phyloP scores from a whole-genome alignment of 2,888 invertebrate species.

The Drosophila lacicola region DNA sequence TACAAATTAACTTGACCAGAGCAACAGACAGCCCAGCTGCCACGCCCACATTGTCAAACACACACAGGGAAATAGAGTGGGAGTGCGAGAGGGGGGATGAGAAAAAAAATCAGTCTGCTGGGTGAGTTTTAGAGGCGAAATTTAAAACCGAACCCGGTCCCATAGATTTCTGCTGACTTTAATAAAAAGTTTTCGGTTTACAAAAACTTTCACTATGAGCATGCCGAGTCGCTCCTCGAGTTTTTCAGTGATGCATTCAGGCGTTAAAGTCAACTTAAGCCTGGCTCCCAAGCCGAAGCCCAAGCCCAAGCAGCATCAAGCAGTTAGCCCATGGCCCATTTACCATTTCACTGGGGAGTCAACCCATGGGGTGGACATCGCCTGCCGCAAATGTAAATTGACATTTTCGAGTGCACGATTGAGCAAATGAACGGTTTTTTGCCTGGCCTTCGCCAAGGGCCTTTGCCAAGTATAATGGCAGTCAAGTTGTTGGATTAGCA shows the following conservation, averaged over 20 bases:
- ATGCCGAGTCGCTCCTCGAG: slow-evolving; percentile 23
- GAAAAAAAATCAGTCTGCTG: neutral
- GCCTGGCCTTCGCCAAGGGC: slow-evolving; percentile 25
- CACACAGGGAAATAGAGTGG: slow-evolving; percentile 23
- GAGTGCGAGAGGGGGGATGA: neutral
- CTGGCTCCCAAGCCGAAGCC: slow-evolving; percentile 8
- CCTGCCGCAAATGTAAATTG: slow-evolving; percentile 76
- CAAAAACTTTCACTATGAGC: slow-evolving; percentile 64
- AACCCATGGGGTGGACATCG: slow-evolving; percentile 29
- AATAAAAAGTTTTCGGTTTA: slow-evolving; percentile 61
- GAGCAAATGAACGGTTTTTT: slow-evolving; percentile 70
- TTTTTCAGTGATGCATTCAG: slow-evolving; percentile 65
- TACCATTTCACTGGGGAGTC: slow-evolving; percentile 36
- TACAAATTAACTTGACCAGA: slow-evolving; percentile 78
- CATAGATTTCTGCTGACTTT: slow-evolving; percentile 67
- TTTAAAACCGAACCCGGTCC: slow-evolving; percentile 52
- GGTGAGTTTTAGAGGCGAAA: slow-evolving; percentile 32
- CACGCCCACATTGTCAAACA: slow-evolving; percentile 73
- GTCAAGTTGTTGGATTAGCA: slow-evolving; percentile 78
- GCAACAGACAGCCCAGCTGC: slow-evolving; percentile 59
- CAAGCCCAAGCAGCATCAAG: slow-evolving; percentile 21
- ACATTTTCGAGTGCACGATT: slow-evolving; percentile 80
- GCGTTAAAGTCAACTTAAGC: slow-evolving; percentile 80
- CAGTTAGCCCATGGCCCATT: slow-evolving; percentile 34
- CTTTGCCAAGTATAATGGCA: slow-evolving; percentile 56